phyloP scores from a whole-genome alignment of 2,888 invertebrate genomes.

The Nephrotoma guestfalica region DNA sequence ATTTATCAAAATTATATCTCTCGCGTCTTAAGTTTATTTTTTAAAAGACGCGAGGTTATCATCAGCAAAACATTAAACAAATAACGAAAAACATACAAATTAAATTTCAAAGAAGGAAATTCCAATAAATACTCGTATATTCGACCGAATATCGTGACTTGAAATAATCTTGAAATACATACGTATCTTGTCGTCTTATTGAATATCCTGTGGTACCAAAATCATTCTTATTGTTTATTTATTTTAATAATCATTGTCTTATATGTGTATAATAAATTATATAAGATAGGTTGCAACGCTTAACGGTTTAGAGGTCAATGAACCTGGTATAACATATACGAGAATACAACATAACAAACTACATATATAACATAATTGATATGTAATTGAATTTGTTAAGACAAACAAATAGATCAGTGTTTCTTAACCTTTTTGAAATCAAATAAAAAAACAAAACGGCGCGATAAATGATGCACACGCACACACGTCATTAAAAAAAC shows the following conservation, averaged over 20 bases:
- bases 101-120: background rate
- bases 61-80: background rate
- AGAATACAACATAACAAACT: background rate
- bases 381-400: background rate
- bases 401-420: background rate
- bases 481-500: background rate
- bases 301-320: background rate
- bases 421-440: background rate
- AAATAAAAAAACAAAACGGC: background rate
- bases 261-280: background rate
- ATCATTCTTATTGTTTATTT: background rate
- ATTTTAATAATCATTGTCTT: background rate
- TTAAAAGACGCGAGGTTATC: background rate
- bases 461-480: background rate
- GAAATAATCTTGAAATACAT: background rate
- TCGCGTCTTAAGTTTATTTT: background rate
- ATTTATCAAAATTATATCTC: background rate
- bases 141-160: background rate
- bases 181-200: background rate
- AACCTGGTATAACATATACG: background rate
- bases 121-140: background rate
- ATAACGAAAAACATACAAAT: background rate
- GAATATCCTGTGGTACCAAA: background rate
- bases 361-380: background rate
- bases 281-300: background rate